phyloP scores from a whole-genome alignment of 2,888 invertebrate species.

The Dascillus cervinus region DNA sequence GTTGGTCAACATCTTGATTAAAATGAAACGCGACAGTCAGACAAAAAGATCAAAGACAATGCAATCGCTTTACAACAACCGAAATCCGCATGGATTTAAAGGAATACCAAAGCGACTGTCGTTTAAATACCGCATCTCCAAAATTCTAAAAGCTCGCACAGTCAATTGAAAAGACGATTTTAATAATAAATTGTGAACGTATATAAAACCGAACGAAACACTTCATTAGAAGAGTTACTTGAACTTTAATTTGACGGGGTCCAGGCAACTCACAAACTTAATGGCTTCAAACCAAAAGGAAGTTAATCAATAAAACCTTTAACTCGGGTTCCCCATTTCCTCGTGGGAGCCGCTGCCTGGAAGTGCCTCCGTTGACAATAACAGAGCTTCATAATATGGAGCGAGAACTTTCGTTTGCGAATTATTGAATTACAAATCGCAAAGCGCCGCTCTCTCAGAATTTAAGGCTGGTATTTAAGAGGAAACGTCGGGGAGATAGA shows the following conservation, averaged over 20 bases:
- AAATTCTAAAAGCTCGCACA: no score
- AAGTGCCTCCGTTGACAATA: conserved; percentile 22
- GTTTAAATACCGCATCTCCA: no score
- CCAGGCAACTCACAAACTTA: conserved; percentile 30
- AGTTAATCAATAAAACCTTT: conserved; percentile 38
- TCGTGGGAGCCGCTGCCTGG: conserved; percentile 21
- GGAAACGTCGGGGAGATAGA: conserved; percentile 19
- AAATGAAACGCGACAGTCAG: no score
- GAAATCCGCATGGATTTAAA: no score
- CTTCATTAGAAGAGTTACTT: conserved; percentile 31
- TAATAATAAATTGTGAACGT: conserved; percentile 9
- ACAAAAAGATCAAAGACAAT: no score
- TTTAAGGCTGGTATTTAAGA: conserved; percentile 20
- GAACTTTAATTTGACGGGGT: conserved; percentile 33
- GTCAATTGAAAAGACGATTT: no score
- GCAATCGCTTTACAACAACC: no score
- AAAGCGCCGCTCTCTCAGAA: conserved; percentile 26
- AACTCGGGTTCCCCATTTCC: conserved; percentile 32
- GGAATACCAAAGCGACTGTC: no score
- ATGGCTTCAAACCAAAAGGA: conserved; percentile 32
- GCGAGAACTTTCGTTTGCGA: conserved; percentile 26
- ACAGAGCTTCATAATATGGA: conserved; percentile 27
- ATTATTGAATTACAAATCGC: conserved; percentile 33
- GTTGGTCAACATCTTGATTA: no score
- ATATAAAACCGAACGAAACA: conserved; percentile 19